Base-by-base conservation (phyloP, 2,113 vertebrate genomes). In the Mobula birostris region DNA sequence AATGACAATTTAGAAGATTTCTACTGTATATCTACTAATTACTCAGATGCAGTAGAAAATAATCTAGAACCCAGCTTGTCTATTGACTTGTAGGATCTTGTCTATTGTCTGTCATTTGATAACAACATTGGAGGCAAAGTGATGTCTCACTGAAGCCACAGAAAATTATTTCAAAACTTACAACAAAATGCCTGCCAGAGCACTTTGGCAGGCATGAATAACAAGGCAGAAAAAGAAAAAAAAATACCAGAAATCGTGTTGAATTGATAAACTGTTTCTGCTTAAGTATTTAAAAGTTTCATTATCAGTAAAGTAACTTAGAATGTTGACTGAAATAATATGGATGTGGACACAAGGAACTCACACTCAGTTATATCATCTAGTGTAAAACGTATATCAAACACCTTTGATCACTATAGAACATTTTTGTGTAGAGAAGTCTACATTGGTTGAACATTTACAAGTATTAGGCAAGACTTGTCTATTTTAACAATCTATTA, bases 401-500 rank as follows among this genome's bases (percentile, higher is more conserved):
- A 29, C 56, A 29, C 29, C 85, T 90, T 90, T 90, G 85, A 90
- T 90, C 85, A 36, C 5, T 19, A 17, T 32, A 66, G 58, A 66
- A 66, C 29, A 63, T 66, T 90, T 66, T 66, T 90, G 66, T 66
- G 61, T 17, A 66, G 58, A 90, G 85, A n/a, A 90, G 29, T 32
- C 5, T 15, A n/a, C 85, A 66, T 32, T 90, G 15, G 61, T 66
- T 90, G 58, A 88, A 32, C 29, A 88, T 63, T 63, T n/a, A 19
- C 85, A 88, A 85, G 58, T 85, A 61, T 61, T 58, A 12, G 56
- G 61, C 85, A 90, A 32, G 29, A 66, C 14, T 61, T n/a, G 32
- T 90, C 36, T 66, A 66, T 29, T 90, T 66, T n/a, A 66, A 66
- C 61, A 66, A 90, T 90, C 85, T 90, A 58, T 88, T 66, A 66